These are phyloP conservation scores for Epirrhoe tristata DNA, from an alignment of 2,888 invertebrate species.

Conservation along the genomic window DNA sequence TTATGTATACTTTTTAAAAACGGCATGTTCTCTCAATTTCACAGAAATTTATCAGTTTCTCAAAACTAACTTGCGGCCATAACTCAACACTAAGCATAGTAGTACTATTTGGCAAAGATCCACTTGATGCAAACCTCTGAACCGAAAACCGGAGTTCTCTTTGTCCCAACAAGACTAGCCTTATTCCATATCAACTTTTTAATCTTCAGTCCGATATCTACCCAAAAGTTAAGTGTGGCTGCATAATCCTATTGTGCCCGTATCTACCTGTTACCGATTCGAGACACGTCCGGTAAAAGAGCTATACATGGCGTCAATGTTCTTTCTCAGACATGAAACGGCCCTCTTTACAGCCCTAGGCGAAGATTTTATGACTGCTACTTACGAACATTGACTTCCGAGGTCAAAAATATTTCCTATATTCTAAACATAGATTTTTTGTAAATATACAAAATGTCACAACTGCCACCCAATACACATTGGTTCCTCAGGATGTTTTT, in stretches of 20 bases:
- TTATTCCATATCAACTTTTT: not conserved
- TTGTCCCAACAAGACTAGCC: not conserved
- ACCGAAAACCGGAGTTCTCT: not conserved
- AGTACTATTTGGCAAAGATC: not conserved
- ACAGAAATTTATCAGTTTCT: not conserved
- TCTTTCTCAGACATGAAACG: constrained; percentile 74
- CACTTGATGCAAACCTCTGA: not conserved
- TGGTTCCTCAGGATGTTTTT: not conserved
- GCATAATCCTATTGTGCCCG: constrained; percentile 16
- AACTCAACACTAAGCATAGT: not conserved
- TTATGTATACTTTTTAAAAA: too few species aligned
- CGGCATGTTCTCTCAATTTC: not conserved
- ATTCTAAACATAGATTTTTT: constrained; percentile 57
- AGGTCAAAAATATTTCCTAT: constrained; percentile 65
- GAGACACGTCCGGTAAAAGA: constrained; percentile 65
- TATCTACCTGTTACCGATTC: constrained; percentile 56
- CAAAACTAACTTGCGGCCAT: not conserved
- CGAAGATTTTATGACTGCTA: constrained; percentile 73
- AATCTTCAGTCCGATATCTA: not conserved
- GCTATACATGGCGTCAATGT: constrained; percentile 61
- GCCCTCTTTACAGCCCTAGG: constrained; percentile 72
- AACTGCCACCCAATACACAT: not conserved
- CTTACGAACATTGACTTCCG: constrained; percentile 75
- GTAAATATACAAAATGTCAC: too few species aligned
- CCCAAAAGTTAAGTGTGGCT: not conserved